These are phyloP conservation scores for Drosophila asahinai DNA, from an alignment of 1,140 invertebrate genomes.

Conservation along the genomic window DNA sequence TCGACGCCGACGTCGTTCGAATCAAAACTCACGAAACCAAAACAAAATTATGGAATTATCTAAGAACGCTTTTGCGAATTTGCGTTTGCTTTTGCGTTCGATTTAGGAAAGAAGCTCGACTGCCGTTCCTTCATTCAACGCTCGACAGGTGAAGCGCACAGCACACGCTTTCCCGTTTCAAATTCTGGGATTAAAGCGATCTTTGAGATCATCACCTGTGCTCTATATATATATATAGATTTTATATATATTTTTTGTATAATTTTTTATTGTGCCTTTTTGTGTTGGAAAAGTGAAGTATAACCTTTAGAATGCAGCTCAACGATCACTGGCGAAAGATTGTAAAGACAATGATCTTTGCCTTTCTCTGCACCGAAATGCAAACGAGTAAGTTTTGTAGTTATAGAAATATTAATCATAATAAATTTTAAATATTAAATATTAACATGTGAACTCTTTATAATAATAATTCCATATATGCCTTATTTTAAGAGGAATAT, in stretches of 20 bases:
- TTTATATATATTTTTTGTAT: not conserved
- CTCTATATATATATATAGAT: not conserved
- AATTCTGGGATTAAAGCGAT: not conserved
- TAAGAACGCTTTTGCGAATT: constrained; percentile 76
- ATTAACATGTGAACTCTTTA: too few species aligned
- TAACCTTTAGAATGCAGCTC: constrained; percentile 57
- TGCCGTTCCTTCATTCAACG: constrained; percentile 61
- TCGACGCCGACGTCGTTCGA: constrained; percentile 11
- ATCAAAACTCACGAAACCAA: constrained; percentile 60
- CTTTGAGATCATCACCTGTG: constrained; percentile 4
- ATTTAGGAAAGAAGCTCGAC: constrained; percentile 58
- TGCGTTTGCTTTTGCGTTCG: constrained; percentile 43
- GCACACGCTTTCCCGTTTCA: not conserved
- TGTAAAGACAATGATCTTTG: constrained; percentile 73
- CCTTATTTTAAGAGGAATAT: too few species aligned
- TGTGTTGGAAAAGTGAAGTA: not conserved
- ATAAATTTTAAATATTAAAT: too few species aligned
- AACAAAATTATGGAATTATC: constrained; percentile 76
- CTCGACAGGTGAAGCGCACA: constrained; percentile 53
- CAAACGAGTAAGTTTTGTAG: constrained; percentile 69
- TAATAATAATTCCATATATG: too few species aligned
- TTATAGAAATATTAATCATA: too few species aligned
- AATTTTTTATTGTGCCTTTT: constrained; percentile 16
- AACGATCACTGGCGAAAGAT: constrained; percentile 65
- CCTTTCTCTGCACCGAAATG: constrained; percentile 82